Evolutionary conservation across 1,140 invertebrate genomes (phyloP).

Genomic region (Sogatella furcifera): DNA sequence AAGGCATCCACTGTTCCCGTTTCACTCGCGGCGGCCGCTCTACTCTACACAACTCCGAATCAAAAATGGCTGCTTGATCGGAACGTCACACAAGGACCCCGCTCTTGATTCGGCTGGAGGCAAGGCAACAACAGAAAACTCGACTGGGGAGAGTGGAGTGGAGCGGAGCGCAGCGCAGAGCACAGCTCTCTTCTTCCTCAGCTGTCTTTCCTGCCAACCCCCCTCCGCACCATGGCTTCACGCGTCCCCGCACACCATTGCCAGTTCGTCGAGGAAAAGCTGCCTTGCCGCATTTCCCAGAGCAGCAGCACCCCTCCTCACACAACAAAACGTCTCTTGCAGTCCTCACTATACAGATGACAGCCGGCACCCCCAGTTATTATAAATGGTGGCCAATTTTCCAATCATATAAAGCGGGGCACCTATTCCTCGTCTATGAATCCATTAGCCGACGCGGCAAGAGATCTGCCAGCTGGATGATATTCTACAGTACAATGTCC

Average conservation of each 20-base stretch:
- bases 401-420: constrained; percentile 20
- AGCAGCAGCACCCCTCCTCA: constrained; percentile 14
- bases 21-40: too few relatives aligned
- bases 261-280: constrained; percentile 4
- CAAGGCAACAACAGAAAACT: too few relatives aligned
- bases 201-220: background rate
- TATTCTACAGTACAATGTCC: too few relatives aligned
- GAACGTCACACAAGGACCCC: too few relatives aligned
- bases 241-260: constrained; percentile 3
- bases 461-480: constrained; percentile 2
- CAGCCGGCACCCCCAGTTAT: background rate
- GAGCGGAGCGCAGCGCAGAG: too few relatives aligned
- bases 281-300: constrained; percentile 4
- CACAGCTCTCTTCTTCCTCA: too few relatives aligned
- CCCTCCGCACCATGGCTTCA: background rate
- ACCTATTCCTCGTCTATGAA: constrained; percentile 9
- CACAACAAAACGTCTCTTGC: background rate
- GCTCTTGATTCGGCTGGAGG: too few relatives aligned
- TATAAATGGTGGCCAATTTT: constrained; percentile 26
- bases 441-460: constrained; percentile 15
- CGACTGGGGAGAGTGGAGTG: too few relatives aligned
- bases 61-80: too few relatives aligned
- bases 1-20: too few relatives aligned
- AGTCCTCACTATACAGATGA: background rate
- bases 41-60: too few relatives aligned